Evolutionary conservation across 2,888 invertebrate genomes (phyloP), one percentile per base, ranked within the genome.

Genomic region (Morpho deidamia): DNA sequence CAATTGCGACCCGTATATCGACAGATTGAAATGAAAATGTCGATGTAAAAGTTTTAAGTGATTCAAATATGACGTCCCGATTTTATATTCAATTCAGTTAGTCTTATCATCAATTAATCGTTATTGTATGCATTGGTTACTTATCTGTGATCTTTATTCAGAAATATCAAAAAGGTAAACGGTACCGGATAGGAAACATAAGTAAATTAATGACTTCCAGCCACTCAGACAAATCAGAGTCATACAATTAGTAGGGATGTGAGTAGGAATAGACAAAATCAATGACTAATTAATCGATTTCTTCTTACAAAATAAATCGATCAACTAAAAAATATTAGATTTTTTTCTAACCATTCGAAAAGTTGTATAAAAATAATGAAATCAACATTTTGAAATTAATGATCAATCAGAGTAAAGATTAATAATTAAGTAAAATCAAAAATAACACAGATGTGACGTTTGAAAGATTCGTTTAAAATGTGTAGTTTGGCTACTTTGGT

Each of bases 181-280:
- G 60, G 61, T 69, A 65, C 77, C 80, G 81, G 81, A 84, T 83
- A 72, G 71, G 59, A 71, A 71, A 61, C 62, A 63, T 67, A 71
- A 71, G 73, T 69, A 76, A 82, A 81, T 78, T 74, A 76, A 78
- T 83, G 74, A 74, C 78, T 79, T 81, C 75, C 76, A 82, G 71
- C 73, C 64, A 78, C 79, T 81, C 76, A 83, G 83, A n/a, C n/a
- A n/a, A n/a, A 84, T 81, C 81, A 84, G 81, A 85, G 82, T 82
- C 83, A 83, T 78, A 80, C 76, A 78, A 14, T 2, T 14, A 14
- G 2, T 14, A 14, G 4, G 14, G 14, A 14, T 14, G 14, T 14
- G 14, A 14, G 2, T 14, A 2, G 14, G 14, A 14, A 4, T 14
- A 4, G 14, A 14, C 1, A 14, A 14, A 14, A 14, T 14, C 14